Base-by-base conservation (phyloP, 1,140 invertebrate genomes). In the Anastrepha obliqua region DNA sequence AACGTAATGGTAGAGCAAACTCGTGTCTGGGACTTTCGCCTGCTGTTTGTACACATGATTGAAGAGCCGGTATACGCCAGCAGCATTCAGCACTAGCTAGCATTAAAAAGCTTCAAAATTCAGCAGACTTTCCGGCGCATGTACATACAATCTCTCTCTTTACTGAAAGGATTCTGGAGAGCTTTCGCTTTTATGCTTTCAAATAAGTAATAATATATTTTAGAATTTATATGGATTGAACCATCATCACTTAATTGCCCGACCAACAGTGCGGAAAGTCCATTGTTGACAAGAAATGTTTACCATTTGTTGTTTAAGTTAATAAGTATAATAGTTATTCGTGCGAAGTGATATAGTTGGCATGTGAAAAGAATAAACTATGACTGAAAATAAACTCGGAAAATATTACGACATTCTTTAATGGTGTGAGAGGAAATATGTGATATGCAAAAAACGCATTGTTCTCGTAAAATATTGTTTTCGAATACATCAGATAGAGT, bases 71-170 rank as follows among this genome's bases (percentile, higher is more conserved):
- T 15, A n/a, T 15, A 74, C n/a, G 70, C 44, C 70, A n/a, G 70
- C 13, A 74, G 70, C 70, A 74, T 47, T 74, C 70, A 74, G 70
- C 70, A 17, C 3, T 39, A 20, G 3, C 39, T 1, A 42, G 1
- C 13, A 11, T 64, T 74, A 9, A 74, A 74, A 74, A 42, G 13
- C 70, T 74, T 13, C 70, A 17, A 6, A 13, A 47, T 74, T 74
- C 67, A 74, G 67, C 67, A 74, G 8, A 51, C 67, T 42, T 74
- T 67, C 39, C 39, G 15, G 70, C 70, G 70, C 70, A 74, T 74
- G 70, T 51, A 47, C 70, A 51, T 4, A 8, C 29, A 29, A 51
- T 17, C 47, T 74, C 17, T 47, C 70, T 74, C 70, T 74, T 47
- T 74, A 8, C 42, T 44, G 5, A 51, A 74, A 74, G 8, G 2